Base-by-base conservation (phyloP, 2,797 vertebrate genomes). In the Xenops minutus region DNA sequence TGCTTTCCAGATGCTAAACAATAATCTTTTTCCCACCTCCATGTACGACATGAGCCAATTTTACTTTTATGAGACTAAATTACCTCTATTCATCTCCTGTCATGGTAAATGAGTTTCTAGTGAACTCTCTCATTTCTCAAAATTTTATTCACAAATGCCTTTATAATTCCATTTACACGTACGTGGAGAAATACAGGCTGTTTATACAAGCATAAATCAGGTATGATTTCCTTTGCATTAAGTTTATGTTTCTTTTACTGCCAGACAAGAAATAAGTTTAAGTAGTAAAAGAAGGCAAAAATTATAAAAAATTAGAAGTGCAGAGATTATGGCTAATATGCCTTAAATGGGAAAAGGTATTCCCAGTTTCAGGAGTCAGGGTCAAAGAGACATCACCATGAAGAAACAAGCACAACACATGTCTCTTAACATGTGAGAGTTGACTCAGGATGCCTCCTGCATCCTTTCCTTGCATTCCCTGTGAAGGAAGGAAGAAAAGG, bases 71-170 rank as follows among this genome's bases (percentile, higher is more conserved):
- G 91, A 91, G 93, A 82, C 94, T 94, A 95, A 97, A 96, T 95
- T 95, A 91, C 89, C 64, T 76, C 85, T 95, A 97, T 97, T 97
- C 92, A 96, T 97, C 96, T 96, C 92, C 91, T 95, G 94, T 96
- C 95, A 92, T 0, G 1, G 78, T 93, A 97, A 97, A 93, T 89
- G 92, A 94, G 95, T 95, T 94, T 96, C 92, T 87, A 91, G 89
- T 6, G 34, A 96, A 93, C 75, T 89, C 94, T 75, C 88, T 89
- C 88, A 91, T 96, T 97, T 80, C 83, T 96, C 90, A 95, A 92
- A 67, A 89, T 93, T 94, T 86, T 96, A 88, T 95, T 96, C 85
- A 81, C 89, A 82, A 94, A 93, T 82, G 49, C 92, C 77, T 94
- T 95, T 72, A 68, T 96, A 94, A 94, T 93, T 89, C 80, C 4